A percentile compares a stretch with the other conserved stretches of the same genome.
Evolutionary conservation across 2,113 vertebrate genomes (phyloP).

Genomic region (Amblyornis subalaris): DNA sequence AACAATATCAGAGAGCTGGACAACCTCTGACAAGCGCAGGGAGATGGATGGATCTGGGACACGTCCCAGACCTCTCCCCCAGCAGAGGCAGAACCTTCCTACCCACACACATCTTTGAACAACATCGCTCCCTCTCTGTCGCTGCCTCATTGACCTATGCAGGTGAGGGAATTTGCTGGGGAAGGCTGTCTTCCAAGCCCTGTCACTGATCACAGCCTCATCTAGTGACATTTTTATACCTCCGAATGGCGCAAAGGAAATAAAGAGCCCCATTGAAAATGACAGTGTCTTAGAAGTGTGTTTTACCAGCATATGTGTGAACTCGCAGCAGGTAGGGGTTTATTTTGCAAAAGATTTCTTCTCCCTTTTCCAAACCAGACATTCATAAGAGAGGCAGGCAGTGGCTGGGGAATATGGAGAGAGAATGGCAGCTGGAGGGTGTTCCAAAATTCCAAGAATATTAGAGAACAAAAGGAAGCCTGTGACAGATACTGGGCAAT

Average conservation of each 20-base stretch:
- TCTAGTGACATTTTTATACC: not conserved
- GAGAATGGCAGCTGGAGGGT: not conserved
- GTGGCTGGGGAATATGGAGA: not conserved
- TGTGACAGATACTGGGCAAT: slow-evolving; percentile 7
- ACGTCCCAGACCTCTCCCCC: not conserved
- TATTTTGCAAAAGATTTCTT: not conserved
- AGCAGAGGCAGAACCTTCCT: not conserved
- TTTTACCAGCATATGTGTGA: not conserved
- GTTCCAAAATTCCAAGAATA: slow-evolving; percentile 14
- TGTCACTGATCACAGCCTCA: not conserved
- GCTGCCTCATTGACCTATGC: not conserved
- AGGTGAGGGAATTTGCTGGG: not conserved
- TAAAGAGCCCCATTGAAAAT: not conserved
- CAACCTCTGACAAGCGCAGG: slow-evolving; percentile 27
- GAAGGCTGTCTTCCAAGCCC: not conserved
- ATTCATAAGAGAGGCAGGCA: not conserved
- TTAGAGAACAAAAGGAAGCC: not conserved
- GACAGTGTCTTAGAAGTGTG: not conserved
- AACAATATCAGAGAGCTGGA: slow-evolving; percentile 39
- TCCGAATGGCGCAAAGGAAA: slow-evolving; percentile 26
- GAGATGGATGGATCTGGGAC: slow-evolving; percentile 47
- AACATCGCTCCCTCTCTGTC: not conserved
- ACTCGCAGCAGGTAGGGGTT: not conserved
- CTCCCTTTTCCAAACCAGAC: not conserved
- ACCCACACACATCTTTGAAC: not conserved